Percentiles rank a stretch among this genome's conserved stretches.
These are phyloP conservation scores for Bubo bubo DNA, from an alignment of 2,113 vertebrate species.

Conservation along the genomic window DNA sequence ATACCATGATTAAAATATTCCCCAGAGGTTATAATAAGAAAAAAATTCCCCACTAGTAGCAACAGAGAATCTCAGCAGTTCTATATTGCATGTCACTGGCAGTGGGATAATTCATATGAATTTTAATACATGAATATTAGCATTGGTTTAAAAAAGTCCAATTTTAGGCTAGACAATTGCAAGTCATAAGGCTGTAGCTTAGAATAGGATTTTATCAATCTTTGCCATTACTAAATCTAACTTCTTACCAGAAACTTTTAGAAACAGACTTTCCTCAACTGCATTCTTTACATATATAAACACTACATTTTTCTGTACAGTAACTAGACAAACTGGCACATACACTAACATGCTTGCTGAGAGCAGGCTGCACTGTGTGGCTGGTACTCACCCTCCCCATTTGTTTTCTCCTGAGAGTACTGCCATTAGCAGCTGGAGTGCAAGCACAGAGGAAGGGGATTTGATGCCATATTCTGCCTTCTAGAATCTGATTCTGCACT, in stretches of 20 bases:
- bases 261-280: neutral
- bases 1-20: neutral
- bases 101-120: neutral
- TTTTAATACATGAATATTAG: neutral
- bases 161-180: neutral
- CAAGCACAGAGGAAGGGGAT: neutral
- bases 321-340: neutral
- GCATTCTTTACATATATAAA: neutral
- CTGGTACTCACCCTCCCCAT: neutral
- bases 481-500: neutral
- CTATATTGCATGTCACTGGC: neutral
- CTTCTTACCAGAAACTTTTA: neutral
- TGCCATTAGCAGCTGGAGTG: neutral
- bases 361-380: neutral
- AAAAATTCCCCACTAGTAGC: neutral
- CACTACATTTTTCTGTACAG: neutral
- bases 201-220: neutral
- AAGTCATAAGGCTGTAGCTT: neutral
- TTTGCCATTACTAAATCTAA: neutral
- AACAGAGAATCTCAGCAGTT: neutral
- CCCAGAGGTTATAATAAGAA: neutral
- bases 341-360: fast-evolving
- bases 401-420: neutral
- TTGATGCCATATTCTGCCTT: neutral
- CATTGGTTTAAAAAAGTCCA: neutral